A percentile compares a stretch with the other conserved stretches of the same genome.
Evolutionary conservation across 1,140 invertebrate species (phyloP).

Genomic region (Drosophila neocordata): DNA sequence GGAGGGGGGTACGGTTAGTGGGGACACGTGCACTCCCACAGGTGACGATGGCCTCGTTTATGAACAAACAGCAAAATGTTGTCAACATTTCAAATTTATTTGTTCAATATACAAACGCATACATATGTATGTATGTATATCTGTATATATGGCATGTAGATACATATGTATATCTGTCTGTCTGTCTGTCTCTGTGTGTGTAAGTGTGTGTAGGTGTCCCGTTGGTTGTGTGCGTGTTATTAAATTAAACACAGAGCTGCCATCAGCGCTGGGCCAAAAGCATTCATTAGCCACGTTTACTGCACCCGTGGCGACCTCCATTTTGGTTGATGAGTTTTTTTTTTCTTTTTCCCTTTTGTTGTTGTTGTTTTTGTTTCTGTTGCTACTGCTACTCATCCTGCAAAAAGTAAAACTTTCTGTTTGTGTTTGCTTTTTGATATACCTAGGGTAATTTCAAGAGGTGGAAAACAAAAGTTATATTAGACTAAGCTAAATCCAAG

Average conservation of each 20-base stretch:
- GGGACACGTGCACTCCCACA: slow-evolving; percentile 68
- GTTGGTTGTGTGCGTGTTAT: slow-evolving; percentile 68
- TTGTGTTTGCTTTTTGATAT: slow-evolving; percentile 48
- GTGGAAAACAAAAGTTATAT: not conserved
- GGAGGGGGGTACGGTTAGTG: not conserved
- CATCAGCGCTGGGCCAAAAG: slow-evolving; percentile 76
- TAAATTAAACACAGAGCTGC: slow-evolving; percentile 80
- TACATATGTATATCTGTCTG: slow-evolving; percentile 50
- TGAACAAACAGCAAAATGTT: slow-evolving; percentile 81
- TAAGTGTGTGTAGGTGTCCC: slow-evolving; percentile 28
- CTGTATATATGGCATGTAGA: slow-evolving; percentile 6
- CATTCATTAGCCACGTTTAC: slow-evolving; percentile 81
- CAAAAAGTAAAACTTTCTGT: slow-evolving; percentile 62
- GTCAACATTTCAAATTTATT: slow-evolving; percentile 82
- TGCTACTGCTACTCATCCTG: slow-evolving; percentile 34
- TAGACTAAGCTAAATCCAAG: not conserved
- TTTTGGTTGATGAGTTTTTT: slow-evolving; percentile 77
- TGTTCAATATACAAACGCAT: slow-evolving; percentile 72
- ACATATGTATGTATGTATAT: slow-evolving; percentile 41
- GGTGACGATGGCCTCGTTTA: slow-evolving; percentile 80
- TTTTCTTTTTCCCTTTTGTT: slow-evolving; percentile 2
- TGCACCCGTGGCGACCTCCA: slow-evolving; percentile 79
- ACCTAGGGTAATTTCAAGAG: slow-evolving; percentile 5
- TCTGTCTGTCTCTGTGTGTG: slow-evolving; percentile 10
- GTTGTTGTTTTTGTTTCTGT: slow-evolving; percentile 23